A percentile compares a stretch with the other conserved stretches of the same genome.
Conservation (phyloP, 2,888 invertebrate species). For the Cephus spinipes region DNA sequence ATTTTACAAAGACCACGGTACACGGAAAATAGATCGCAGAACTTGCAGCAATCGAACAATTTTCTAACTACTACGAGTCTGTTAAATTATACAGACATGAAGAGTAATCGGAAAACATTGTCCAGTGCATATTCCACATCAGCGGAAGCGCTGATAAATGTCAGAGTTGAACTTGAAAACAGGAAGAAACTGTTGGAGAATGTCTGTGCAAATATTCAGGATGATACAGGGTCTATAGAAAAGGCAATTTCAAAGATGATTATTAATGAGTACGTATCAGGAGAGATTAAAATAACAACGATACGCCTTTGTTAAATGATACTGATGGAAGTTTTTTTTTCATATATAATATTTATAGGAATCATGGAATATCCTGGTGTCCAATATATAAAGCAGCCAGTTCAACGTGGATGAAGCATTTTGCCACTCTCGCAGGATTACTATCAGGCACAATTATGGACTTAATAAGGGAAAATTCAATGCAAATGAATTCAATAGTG, state of each 20-base stretch:
- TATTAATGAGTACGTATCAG: conserved; percentile 48
- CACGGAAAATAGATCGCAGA: neutral
- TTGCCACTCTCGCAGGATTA: conserved; percentile 48
- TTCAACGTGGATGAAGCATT: conserved; percentile 59
- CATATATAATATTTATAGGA: conserved; percentile 32
- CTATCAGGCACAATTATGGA: conserved; percentile 38
- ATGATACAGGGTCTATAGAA: conserved; percentile 26
- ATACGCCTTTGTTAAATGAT: neutral
- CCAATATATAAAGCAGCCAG: conserved; percentile 62
- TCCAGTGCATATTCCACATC: conserved; percentile 7
- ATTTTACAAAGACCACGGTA: neutral
- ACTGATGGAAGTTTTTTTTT: neutral
- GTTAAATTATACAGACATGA: neutral
- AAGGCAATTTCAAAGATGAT: conserved; percentile 43
- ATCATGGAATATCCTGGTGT: conserved; percentile 58
- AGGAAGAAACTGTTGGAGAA: conserved; percentile 32
- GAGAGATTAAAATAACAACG: neutral
- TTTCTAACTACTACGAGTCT: neutral
- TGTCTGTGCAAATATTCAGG: conserved; percentile 28
- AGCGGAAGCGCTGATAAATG: conserved; percentile 22
- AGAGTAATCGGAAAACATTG: neutral
- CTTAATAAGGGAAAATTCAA: conserved; percentile 35
- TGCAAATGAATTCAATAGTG: conserved; percentile 52
- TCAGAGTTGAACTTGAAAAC: conserved; percentile 27
- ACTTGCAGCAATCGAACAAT: neutral